Base-by-base conservation (phyloP, 92 coral and sea anemone species). In the Umimayanthus kanabou region DNA sequence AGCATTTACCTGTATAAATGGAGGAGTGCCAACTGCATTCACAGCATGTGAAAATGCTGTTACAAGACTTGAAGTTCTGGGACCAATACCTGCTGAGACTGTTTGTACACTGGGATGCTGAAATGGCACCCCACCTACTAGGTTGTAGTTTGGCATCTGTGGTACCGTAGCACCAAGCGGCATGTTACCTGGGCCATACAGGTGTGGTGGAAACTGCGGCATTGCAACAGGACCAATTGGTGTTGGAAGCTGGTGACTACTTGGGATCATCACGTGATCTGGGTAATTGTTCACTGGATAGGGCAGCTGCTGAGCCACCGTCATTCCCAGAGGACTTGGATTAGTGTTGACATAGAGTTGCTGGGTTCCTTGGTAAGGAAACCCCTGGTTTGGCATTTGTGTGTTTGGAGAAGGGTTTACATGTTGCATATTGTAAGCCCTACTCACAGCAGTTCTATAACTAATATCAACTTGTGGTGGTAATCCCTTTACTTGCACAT, bases 71-170 rank as follows among this genome's bases (percentile, higher is more conserved):
- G 98, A 94, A 1, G 95, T 91, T 70, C 92, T 89, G 39, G 98
- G 91, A n/a, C 92, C 98, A 50, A 90, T 61, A 40, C 93, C 85
- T 23, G 98, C 93, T 8, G 98, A 95, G 29, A 95, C 98, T 70
- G 98, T 95, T 39, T 93, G 92, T 18, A 92, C 94, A 89, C 76
- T 88, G 4, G 94, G 93, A 65, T 92, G 94, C 37, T 82, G 88
- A 30, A 81, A 57, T 1, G 85, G 94, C 39, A 78, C 45, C 55
- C 81, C 84, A 47, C 29, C 86, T 16, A 42, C 72, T 47, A 80
- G 67, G 37, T 84, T 85, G 75, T 90, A 92, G 74, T 64, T 88
- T 26, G 88, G 73, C n/a, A 74, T 85, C 43, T 89, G 94, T 7
- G 79, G 89, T 1, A 76, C 64, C 6, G 85, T 47, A 13, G 70